phyloP scores from a whole-genome alignment of 2,113 vertebrate genomes.

The Atherinomorus stipes region DNA sequence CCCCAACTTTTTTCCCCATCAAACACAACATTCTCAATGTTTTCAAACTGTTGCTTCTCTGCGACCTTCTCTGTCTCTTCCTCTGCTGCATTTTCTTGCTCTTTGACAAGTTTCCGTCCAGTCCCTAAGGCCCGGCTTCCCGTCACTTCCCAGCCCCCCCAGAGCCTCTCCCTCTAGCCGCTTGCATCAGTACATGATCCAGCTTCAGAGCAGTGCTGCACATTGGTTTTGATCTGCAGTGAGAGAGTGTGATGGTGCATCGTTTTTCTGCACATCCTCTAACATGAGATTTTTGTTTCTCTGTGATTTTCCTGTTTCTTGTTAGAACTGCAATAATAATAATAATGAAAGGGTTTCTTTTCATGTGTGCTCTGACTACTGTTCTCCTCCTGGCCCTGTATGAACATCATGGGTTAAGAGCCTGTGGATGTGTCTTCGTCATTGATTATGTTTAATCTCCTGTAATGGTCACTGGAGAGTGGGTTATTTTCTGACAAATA shows the following conservation, averaged over 20 bases:
- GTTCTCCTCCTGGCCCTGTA: background rate
- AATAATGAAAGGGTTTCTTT: conserved; percentile 9
- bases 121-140: conserved; percentile 23
- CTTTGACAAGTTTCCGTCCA: conserved; percentile 20
- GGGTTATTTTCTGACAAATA: background rate
- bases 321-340: background rate
- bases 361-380: background rate
- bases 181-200: conserved; percentile 14
- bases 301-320: conserved; percentile 19
- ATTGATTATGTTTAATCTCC: background rate
- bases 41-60: conserved; percentile 41
- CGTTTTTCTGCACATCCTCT: conserved; percentile 38
- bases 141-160: conserved; percentile 18
- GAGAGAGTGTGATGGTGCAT: conserved; percentile 41
- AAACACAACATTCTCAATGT: conserved; percentile 30
- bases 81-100: conserved; percentile 6
- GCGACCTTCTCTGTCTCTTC: conserved; percentile 12
- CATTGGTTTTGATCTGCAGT: conserved; percentile 54
- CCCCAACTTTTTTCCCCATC: conserved; percentile 7
- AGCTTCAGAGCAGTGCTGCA: conserved; percentile 20
- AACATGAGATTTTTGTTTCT: conserved; percentile 38
- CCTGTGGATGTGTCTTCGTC: background rate
- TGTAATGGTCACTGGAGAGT: background rate
- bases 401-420: background rate
- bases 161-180: conserved; percentile 9